A percentile compares a stretch with the other conserved stretches of the same genome.
These are phyloP conservation scores for Oreortyx pictus DNA, from an alignment of 2,797 vertebrate species.

Conservation along the genomic window DNA sequence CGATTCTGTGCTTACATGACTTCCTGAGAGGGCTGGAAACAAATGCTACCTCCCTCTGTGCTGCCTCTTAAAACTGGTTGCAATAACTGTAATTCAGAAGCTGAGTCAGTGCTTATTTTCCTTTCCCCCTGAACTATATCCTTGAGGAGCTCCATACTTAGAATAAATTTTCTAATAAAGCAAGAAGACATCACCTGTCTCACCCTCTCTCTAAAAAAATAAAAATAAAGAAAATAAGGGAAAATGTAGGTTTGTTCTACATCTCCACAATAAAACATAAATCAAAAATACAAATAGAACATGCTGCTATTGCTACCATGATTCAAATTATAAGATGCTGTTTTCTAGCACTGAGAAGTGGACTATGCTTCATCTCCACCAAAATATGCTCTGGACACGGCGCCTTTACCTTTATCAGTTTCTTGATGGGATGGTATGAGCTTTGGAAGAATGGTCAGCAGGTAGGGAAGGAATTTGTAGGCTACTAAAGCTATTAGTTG, in stretches of 20 bases:
- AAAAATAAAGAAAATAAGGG: not conserved
- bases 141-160: not conserved
- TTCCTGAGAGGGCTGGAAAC: not conserved
- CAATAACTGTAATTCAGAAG: not conserved
- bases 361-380: not conserved
- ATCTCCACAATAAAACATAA: not conserved
- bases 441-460: not conserved
- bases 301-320: not conserved
- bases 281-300: not conserved
- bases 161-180: not conserved
- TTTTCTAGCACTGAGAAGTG: not conserved
- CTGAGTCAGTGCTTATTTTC: not conserved
- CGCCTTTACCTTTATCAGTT: not conserved
- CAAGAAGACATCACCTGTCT: not conserved
- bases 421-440: not conserved
- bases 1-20: not conserved
- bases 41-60: not conserved
- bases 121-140: not conserved
- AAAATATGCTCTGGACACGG: rapidly evolving
- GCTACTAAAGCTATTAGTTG: not conserved
- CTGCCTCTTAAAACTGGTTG: not conserved
- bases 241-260: not conserved
- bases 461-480: not conserved
- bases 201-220: too few species aligned
- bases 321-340: not conserved